Conservation (phyloP, 2,797 vertebrate species). For the Eleutherodactylus coqui region DNA sequence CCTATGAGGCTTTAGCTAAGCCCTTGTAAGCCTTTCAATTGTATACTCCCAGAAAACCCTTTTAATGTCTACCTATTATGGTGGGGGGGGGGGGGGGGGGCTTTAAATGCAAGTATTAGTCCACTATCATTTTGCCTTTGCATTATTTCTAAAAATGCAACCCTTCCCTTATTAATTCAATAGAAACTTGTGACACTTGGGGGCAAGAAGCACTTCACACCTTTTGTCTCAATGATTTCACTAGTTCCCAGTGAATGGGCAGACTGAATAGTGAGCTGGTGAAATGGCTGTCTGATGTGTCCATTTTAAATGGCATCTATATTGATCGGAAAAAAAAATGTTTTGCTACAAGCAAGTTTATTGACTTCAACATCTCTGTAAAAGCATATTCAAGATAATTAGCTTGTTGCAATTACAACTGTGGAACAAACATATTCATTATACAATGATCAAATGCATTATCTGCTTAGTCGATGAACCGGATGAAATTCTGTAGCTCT, state of each 20-base stretch:
- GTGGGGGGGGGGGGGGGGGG: too few species aligned
- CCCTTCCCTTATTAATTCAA: not conserved
- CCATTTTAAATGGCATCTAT: slow-evolving; percentile 44
- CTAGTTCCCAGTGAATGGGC: not conserved
- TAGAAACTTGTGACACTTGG: not conserved
- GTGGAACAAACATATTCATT: slow-evolving; percentile 59
- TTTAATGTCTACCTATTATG: too few species aligned
- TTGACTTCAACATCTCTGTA: slow-evolving; percentile 50
- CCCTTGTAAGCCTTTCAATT: too few species aligned
- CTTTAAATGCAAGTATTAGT: not conserved
- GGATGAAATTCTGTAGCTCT: slow-evolving; percentile 42
- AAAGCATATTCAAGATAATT: slow-evolving; percentile 57
- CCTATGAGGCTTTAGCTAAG: too few species aligned
- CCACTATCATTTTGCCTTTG: not conserved
- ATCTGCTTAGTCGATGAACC: slow-evolving; percentile 56
- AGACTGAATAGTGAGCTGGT: not conserved
- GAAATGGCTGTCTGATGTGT: slow-evolving; percentile 11
- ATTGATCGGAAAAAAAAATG: slow-evolving; percentile 50
- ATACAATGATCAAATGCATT: slow-evolving; percentile 62
- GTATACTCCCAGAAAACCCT: too few species aligned
- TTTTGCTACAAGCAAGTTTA: slow-evolving; percentile 46
- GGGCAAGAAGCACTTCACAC: not conserved
- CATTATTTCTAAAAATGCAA: not conserved
- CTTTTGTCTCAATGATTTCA: not conserved
- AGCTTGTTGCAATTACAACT: slow-evolving; percentile 56